Base-by-base conservation (phyloP, 2,113 vertebrate species). In the Lepus timidus region DNA sequence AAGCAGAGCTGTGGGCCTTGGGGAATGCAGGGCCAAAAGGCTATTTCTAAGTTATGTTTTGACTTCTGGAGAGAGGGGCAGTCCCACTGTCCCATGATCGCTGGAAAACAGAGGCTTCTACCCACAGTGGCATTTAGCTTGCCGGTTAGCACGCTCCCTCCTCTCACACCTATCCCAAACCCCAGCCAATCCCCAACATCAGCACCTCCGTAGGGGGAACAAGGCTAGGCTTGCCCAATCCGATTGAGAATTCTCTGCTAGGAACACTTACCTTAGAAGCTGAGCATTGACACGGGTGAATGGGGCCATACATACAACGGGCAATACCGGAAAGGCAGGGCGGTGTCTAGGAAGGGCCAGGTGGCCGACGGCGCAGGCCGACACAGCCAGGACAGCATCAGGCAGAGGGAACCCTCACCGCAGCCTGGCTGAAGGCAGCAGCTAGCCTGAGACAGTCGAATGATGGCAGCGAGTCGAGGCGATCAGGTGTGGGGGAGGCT, bases 311-410 rank as follows among this genome's bases (percentile, higher is more conserved):
- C 25, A 6, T 1, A 13, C 36, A 33, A 67, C 29, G 6, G 1
- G 23, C 36, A 22, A 61, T 27, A 39, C 75, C 4, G 8, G 64
- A 4, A 96, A 83, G 33, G 85, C 23, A 55, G 98, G 96, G 94
- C 94, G 74, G 98, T 98, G 99, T 99, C 99, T 97, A 98, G 97
- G 98, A 98, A 98, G 96, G 96, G 98, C 98, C 95, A 96, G 67
- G 98, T 97, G 98, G 98, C 97, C 95, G 82, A 93, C 98, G 97
- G 97, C 98, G 98, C 96, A 97, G 94, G 98, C 98, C 98, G 98
- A 98, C 98, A 98, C 98, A 98, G 0, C 97, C 91, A 93, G 98
- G 98, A 97, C 97, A 97, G 94, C 81, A 39, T 92, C 75, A 97
- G 91, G 89, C 91, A 93, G 89, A 96, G 93, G 91, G 65, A 29